Base-by-base conservation (phyloP, 2,888 invertebrate species). In the Sericinus montela region DNA sequence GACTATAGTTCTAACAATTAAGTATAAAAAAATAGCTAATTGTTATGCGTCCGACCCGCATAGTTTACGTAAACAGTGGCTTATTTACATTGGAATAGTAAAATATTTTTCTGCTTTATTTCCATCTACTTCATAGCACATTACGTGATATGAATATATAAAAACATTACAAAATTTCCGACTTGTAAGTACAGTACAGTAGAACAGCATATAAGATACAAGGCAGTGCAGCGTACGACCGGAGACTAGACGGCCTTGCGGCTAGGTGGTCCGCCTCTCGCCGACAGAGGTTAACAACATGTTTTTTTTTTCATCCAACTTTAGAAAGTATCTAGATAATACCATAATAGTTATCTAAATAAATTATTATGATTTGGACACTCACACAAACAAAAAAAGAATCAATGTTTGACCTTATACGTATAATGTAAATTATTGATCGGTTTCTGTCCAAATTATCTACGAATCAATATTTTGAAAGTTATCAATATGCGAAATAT, bases 251-350 rank as follows among this genome's bases (percentile, higher is more conserved):
- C 81, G 74, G 73, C 76, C 72, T 72, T 71, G 70, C 64, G 60
- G 59, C 60, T 60, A 60, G 62, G 64, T 67, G 75, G 63, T 72
- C 74, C 69, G 76, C 72, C 76, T 75, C 80, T 86, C 85, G 80
- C 84, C 75, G 72, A 73, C 76, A 85, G 85, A 87, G 85, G 86
- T 86, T 80, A 85, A 84, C 81, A 76, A 80, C 83, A 75, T 77
- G 73, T 82, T 85, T 83, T 43, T n/a, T n/a, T 43, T 79, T 79
- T 79, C 69, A 80, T 82, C 80, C 80, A 81, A 80, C 77, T 86
- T 86, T 87, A 87, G 87, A 88, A 87, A 87, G 87, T 85, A 84
- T 77, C 71, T 59, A 75, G 73, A 79, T 75, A 73, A 73, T 67
- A 71, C 66, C 61, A 55, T 60, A 54, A 57, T 57, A 62, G 62